Percentiles rank a stretch among this genome's conserved stretches.
These are phyloP conservation scores for Echiichthys vipera DNA, from an alignment of 2,797 vertebrate species.

Conservation along the genomic window DNA sequence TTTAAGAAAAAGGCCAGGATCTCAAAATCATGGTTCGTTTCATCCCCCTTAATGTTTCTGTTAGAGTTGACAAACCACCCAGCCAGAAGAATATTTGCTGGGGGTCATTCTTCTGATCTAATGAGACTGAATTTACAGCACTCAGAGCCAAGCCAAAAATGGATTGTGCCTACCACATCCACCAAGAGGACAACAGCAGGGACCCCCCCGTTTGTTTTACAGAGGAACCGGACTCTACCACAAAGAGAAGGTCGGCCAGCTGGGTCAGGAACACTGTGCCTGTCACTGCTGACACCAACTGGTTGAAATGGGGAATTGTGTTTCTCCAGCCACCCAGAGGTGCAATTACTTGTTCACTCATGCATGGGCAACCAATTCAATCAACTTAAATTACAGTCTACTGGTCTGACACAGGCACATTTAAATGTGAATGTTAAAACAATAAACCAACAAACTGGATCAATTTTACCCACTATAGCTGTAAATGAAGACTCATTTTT, in stretches of 20 bases:
- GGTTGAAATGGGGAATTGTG: slow-evolving; percentile 36
- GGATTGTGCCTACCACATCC: slow-evolving; percentile 18
- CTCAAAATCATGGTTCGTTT: neutral
- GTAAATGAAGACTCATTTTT: neutral
- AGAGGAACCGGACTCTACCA: slow-evolving; percentile 25
- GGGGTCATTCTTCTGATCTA: slow-evolving; percentile 21
- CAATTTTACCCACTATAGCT: neutral
- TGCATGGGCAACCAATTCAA: neutral
- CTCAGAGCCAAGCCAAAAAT: slow-evolving; percentile 14
- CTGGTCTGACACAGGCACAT: neutral
- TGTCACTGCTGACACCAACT: slow-evolving; percentile 64
- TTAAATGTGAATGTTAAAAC: neutral
- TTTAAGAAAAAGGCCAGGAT: neutral
- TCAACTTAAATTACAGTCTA: neutral
- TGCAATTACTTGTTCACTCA: neutral
- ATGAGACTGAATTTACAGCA: slow-evolving; percentile 23
- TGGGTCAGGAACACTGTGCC: slow-evolving; percentile 37
- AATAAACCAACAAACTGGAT: neutral
- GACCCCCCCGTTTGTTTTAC: neutral
- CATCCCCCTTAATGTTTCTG: neutral
- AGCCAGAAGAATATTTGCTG: neutral
- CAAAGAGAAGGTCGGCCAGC: slow-evolving; percentile 35
- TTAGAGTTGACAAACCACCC: neutral
- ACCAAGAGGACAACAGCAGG: slow-evolving; percentile 13
- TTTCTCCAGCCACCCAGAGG: neutral